Percentiles rank a stretch among this genome's conserved stretches.
These are phyloP conservation scores for Creontiades dilutus DNA, from an alignment of 2,888 invertebrate genomes.

Conservation along the genomic window DNA sequence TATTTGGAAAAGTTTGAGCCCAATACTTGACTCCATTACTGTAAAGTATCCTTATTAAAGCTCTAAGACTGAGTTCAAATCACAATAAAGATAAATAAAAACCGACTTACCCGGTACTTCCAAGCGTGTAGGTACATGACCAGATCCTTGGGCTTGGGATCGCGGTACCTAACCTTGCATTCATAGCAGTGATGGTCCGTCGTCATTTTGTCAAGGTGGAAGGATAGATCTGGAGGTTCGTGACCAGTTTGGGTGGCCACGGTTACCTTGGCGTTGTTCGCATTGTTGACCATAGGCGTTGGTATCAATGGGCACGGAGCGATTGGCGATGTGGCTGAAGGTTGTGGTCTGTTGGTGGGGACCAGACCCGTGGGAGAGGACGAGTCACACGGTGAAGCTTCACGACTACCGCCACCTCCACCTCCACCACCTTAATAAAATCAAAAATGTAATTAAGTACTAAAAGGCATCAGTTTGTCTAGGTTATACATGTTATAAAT, in stretches of 20 bases:
- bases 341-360: conserved; percentile 77
- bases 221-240: conserved; percentile 84
- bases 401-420: conserved; percentile 80
- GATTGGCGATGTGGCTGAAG: conserved; percentile 69
- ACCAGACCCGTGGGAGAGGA: conserved; percentile 55
- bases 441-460: not conserved
- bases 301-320: conserved; percentile 11
- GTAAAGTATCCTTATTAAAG: too few relatives aligned
- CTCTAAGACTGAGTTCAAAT: too few relatives aligned
- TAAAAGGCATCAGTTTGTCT: too few relatives aligned
- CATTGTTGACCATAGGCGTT: conserved; percentile 3
- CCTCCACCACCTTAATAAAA: conserved; percentile 43
- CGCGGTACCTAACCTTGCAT: conserved; percentile 94
- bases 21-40: too few relatives aligned
- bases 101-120: conserved; percentile 87
- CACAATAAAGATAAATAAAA: not conserved
- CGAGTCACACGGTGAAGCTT: conserved; percentile 85
- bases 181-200: conserved; percentile 94
- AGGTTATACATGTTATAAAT: too few relatives aligned
- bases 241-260: conserved; percentile 93
- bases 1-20: too few relatives aligned
- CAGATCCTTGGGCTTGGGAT: conserved; percentile 93
- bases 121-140: conserved; percentile 98
- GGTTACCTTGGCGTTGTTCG: conserved; percentile 82
- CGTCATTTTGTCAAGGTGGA: conserved; percentile 86